phyloP scores from a whole-genome alignment of 2,113 vertebrate species.

The Python bivittatus region DNA sequence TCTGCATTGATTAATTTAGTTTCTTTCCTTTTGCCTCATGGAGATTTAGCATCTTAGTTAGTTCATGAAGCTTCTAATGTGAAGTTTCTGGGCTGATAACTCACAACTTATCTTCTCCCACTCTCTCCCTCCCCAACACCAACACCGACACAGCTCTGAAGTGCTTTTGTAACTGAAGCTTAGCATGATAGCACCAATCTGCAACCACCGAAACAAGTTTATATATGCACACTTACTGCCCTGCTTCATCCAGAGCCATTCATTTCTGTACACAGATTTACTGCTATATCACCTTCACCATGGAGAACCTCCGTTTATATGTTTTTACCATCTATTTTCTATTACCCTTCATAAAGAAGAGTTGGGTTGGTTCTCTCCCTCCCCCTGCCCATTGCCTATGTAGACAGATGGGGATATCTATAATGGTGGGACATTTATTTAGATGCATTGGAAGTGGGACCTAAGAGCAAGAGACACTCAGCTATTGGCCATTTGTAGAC shows the following conservation, averaged over 20 bases:
- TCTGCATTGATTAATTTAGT: neutral
- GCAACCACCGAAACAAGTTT: neutral
- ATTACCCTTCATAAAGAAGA: neutral
- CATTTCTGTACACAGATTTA: neutral
- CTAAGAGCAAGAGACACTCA: neutral
- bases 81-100: neutral
- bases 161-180: neutral
- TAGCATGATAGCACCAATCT: neutral
- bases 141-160: neutral
- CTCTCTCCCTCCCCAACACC: neutral
- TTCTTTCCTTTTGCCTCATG: neutral
- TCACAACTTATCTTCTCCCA: neutral
- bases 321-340: neutral
- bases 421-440: neutral
- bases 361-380: neutral
- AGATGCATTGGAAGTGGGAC: neutral
- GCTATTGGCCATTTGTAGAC: neutral
- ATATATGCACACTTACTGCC: neutral
- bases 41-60: neutral
- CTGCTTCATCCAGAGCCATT: neutral
- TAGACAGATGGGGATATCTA: neutral
- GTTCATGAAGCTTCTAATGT: neutral
- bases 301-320: neutral
- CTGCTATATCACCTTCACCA: neutral
- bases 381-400: neutral